Evolutionary conservation across 1,140 invertebrate genomes (phyloP), one percentile per base, ranked within the genome.

Genomic region (Danaus melanippus): DNA sequence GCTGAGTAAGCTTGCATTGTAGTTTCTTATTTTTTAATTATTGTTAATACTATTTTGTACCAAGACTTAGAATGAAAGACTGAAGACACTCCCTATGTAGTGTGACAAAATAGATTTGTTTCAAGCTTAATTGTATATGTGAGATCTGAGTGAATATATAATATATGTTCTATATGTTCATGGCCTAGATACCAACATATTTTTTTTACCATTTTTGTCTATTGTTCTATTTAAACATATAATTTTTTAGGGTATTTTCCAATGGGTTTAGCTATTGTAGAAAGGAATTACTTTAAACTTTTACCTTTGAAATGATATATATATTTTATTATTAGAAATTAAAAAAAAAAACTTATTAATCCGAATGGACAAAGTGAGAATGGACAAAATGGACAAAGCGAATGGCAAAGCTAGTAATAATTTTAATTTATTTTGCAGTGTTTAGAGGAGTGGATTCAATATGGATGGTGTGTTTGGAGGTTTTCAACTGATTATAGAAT

Each of bases 381-480:
- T n/a, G n/a, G n/a, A n/a, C n/a, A n/a, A n/a, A n/a, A n/a, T n/a
- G n/a, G 15, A 15, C 15, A 15, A 15, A 15, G 15, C 3, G 3
- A 3, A 1, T 1, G 15, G 21, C 6, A 32, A 32, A 32, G 21
- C 21, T 4, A 32, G 6, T 32, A 50, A 56, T 40, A 42, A 47
- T 47, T 42, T 47, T 48, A 39, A 42, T 46, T 15, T 39, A 15
- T 46, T 44, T 84, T 80, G 46, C 67, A 84, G 81, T 77, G 71
- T 51, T 56, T 84, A 10, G 63, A 76, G 53, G 65, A 67, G 53
- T 84, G 81, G 81, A 62, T 82, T 9, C 74, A 59, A 50, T 60
- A 77, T 47, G 74, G 74, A 15, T 84, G 81, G 81, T 75, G 73
- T 56, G 60, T 72, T n/a, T 84, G 77, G 77, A 73, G 69, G 44